phyloP scores from a whole-genome alignment of 1,140 invertebrate species.

The Trialeurodes vaporariorum region DNA sequence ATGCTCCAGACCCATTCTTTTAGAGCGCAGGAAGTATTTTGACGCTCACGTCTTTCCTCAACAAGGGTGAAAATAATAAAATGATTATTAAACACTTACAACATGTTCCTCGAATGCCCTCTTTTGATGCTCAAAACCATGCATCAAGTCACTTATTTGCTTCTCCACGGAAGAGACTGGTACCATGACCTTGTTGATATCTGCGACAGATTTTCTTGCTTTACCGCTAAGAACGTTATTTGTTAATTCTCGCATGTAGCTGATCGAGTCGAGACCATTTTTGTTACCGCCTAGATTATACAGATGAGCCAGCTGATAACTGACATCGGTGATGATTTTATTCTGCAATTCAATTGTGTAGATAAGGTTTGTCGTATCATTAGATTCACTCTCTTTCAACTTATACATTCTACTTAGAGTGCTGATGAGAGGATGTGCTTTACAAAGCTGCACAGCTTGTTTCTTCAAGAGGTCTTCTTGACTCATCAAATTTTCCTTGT shows the following conservation, averaged over 20 bases:
- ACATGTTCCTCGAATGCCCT: neutral
- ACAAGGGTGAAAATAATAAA: too few species aligned
- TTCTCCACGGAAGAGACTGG: neutral
- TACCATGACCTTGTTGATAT: neutral
- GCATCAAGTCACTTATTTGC: neutral
- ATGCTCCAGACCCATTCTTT: too few species aligned
- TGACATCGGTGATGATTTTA: neutral
- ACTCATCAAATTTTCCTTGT: neutral
- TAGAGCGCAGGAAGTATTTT: too few species aligned
- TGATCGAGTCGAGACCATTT: neutral
- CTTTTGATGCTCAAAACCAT: neutral
- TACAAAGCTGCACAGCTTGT: neutral
- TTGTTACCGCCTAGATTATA: neutral
- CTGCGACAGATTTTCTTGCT: neutral
- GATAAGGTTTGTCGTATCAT: neutral
- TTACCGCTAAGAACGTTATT: neutral
- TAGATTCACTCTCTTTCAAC: neutral
- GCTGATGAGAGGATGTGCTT: neutral
- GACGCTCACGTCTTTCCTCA: too few species aligned
- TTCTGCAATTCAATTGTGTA: neutral
- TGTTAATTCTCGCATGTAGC: neutral
- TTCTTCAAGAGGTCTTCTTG: neutral
- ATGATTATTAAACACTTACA: neutral
- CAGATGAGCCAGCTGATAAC: neutral
- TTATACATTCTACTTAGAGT: neutral